phyloP scores from a whole-genome alignment of 2,797 vertebrate species.

The Acipenser ruthenus region DNA sequence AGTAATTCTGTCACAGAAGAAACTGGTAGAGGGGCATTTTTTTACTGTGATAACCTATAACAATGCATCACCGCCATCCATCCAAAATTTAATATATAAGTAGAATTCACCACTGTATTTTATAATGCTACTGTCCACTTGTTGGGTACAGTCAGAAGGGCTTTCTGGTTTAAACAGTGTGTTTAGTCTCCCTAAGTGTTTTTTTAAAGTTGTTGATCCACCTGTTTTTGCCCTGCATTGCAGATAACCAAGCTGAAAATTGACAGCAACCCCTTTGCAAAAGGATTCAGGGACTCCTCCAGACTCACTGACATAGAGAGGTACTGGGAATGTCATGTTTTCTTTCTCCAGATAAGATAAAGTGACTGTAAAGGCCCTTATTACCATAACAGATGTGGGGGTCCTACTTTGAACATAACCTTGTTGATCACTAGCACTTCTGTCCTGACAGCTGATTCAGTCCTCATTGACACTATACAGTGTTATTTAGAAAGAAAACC shows the following conservation, averaged over 20 bases:
- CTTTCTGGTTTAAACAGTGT: neutral
- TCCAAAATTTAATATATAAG: too few relatives aligned
- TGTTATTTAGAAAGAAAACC: constrained; percentile 24
- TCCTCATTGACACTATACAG: constrained; percentile 6
- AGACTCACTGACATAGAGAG: constrained; percentile 98
- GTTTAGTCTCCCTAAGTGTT: constrained; percentile 1
- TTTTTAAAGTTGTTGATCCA: neutral
- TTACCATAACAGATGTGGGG: neutral
- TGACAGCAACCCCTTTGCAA: constrained; percentile 97
- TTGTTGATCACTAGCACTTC: constrained; percentile 7
- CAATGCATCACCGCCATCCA: too few relatives aligned
- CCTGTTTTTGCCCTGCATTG: constrained; percentile 15
- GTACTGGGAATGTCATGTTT: constrained; percentile 79
- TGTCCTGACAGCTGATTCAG: constrained; percentile 6
- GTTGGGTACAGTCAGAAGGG: neutral
- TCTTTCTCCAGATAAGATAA: constrained; percentile 47
- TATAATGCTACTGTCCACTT: neutral
- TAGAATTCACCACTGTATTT: too few relatives aligned
- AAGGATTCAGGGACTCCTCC: constrained; percentile 97
- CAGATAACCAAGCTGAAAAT: constrained; percentile 99
- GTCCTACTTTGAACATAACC: neutral
- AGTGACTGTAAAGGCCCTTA: constrained; percentile 11
- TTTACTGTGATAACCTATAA: too few relatives aligned
- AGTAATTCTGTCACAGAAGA: too few relatives aligned
- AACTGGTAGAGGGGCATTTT: too few relatives aligned